A percentile compares a stretch with the other conserved stretches of the same genome.
Conservation (phyloP, 2,888 invertebrate species). For the Hirtodrosophila duncani region DNA sequence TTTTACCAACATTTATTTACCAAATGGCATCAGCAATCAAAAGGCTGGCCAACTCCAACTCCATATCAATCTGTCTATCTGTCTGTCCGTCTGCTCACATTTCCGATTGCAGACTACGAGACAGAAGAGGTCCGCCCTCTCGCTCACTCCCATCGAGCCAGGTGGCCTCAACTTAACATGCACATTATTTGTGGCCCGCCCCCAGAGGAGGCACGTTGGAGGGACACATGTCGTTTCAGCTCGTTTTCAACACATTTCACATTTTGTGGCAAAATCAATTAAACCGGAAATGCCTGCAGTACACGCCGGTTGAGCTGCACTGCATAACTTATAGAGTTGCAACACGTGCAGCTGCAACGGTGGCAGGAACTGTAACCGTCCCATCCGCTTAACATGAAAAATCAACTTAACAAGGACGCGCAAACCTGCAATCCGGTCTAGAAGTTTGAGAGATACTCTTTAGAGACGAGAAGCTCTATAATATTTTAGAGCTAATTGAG, state of each 20-base stretch:
- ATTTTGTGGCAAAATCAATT: conserved; percentile 74
- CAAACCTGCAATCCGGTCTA: conserved; percentile 42
- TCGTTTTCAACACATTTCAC: conserved; percentile 67
- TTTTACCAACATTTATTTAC: conserved; percentile 61
- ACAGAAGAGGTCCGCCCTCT: no score
- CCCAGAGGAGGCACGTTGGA: background rate
- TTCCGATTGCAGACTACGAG: no score
- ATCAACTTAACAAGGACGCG: conserved; percentile 59
- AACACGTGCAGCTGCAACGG: conserved; percentile 46
- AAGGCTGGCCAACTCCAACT: no score
- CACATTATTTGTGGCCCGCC: conserved; percentile 37
- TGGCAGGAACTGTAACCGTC: conserved; percentile 2
- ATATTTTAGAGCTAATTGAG: no score
- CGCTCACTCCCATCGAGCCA: background rate
- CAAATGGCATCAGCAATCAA: conserved; percentile 52
- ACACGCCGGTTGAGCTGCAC: conserved; percentile 8
- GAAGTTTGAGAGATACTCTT: conserved; percentile 1
- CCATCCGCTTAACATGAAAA: conserved; percentile 59
- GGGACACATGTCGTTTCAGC: conserved; percentile 7
- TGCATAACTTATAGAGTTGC: conserved; percentile 17
- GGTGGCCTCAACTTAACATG: conserved; percentile 8
- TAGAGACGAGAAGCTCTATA: conserved; percentile 9
- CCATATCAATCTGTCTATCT: no score
- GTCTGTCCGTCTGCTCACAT: no score
- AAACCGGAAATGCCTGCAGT: conserved; percentile 70